phyloP scores from a whole-genome alignment of 2,113 vertebrate species.

The Corythornis vintsioides region DNA sequence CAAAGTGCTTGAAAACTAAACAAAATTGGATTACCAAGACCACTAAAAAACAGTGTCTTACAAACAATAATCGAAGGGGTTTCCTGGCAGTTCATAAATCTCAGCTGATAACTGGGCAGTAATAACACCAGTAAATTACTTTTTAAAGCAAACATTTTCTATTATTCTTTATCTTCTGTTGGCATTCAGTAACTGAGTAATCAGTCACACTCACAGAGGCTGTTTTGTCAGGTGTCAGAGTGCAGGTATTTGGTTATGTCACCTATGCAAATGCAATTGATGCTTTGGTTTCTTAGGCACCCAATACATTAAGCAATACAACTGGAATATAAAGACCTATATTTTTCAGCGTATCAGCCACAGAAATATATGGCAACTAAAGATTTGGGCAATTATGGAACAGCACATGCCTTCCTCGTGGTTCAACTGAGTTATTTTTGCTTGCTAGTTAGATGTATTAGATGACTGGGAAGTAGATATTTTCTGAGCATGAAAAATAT shows the following conservation, averaged over 20 bases:
- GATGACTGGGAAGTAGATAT: neutral
- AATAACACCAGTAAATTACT: conserved; percentile 24
- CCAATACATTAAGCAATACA: neutral
- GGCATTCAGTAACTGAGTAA: neutral
- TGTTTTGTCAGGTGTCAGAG: neutral
- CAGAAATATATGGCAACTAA: neutral
- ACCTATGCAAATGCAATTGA: neutral
- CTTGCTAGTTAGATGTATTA: neutral
- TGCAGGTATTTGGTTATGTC: neutral
- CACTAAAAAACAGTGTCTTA: neutral
- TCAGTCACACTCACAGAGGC: neutral
- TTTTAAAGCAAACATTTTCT: conserved; percentile 24
- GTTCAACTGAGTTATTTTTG: neutral
- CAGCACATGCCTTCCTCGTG: neutral
- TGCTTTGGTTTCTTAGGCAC: neutral
- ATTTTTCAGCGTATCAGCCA: neutral
- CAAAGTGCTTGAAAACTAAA: conserved; percentile 41
- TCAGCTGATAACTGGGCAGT: conserved; percentile 14
- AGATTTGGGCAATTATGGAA: neutral
- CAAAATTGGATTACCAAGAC: neutral
- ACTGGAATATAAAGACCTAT: neutral
- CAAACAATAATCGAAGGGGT: neutral
- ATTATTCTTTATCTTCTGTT: conserved; percentile 27
- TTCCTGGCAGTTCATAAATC: conserved; percentile 38
- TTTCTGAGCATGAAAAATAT: neutral